Evolutionary conservation across 2,113 vertebrate species (phyloP), one percentile per base, ranked within the genome.

Genomic region (Machaerirhynchus nigripectus): DNA sequence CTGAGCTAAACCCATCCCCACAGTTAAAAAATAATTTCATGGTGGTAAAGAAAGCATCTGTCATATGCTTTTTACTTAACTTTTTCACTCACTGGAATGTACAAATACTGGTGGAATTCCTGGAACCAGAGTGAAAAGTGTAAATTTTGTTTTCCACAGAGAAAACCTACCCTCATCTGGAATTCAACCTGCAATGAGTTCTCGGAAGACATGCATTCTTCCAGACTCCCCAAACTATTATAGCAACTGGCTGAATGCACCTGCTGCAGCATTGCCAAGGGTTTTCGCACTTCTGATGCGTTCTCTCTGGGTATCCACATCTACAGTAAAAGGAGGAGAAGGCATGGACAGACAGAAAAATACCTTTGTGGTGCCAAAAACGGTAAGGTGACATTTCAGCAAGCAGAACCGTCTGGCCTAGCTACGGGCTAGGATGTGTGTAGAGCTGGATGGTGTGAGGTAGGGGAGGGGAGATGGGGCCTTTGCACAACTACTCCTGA

Each of bases 151-250:
- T 88, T 85, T 46, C 33, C 26, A n/a, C 21, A 28, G 11, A 30
- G 15, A 79, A 77, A 77, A 52, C 27, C 37, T 24, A 8, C 19
- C 27, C 39, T 46, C 18, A 68, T 5, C 19, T 35, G 49, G 35
- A 31, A 73, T 6, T 44, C 24, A 80, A 26, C 2, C 27, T 73
- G 27, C 26, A 68, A 15, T 4, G 26, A 50, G 27, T 17, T 87
- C 37, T 46, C 37, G 8, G 53, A 76, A 23, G 11, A 57, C 13
- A 11, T 2, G 3, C 0, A 0, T 64, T 71, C 63, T 65, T 44
- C 42, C 47, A 44, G 35, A 27, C 7, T 83, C 30, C 15, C 13
- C 13, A 22, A 16, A 42, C 7, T 39, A 37, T 3, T 10, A 13
- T 0, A 69, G 21, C 10, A 56, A 35, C 7, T 20, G 5, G 22